Evolutionary conservation across 1,140 invertebrate genomes (phyloP), one percentile per base, ranked within the genome.

Genomic region (Macrosteles quadrilineatus): DNA sequence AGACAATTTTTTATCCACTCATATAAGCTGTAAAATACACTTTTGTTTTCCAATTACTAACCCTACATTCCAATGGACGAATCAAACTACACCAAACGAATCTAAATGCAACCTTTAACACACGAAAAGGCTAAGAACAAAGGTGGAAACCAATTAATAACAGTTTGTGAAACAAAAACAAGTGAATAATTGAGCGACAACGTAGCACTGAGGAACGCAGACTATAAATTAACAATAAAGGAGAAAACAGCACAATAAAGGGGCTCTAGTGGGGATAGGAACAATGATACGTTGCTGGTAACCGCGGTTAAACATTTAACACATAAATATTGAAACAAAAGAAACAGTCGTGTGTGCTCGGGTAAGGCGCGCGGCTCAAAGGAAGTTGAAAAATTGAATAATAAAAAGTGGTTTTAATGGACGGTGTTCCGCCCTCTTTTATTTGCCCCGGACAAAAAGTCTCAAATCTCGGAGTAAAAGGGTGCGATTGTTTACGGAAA

Each of bases 261-360:
- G 2, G 11, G 55, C 47, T 4, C 21, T 3, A 27, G 25, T 9
- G 55, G 55, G 6, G 55, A 25, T 2, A 11, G 21, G 23, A 59
- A 59, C 55, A 59, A 59, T 59, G 55, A 59, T 59, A 14, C 55
- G 25, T 25, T 59, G 25, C 55, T 59, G 55, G 25, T 2, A 30
- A 50, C 14, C 47, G 14, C 47, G 47, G 47, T 50, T 6, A 50
- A 59, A 30, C 55, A 59, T 59, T 59, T 59, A 59, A 25, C 55
- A 59, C 55, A 59, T 59, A 59, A 59, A 59, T 59, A 59, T 59
- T 25, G 55, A 25, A 59, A 59, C 55, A 59, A 59, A 59, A 59
- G 55, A 59, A 14, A 25, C 23, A 25, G 55, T n/a, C 55, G 25
- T 59, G 55, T 59, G 55, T 59, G 55, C 55, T 30, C 55, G 21